Percentiles rank a stretch among this genome's conserved stretches.
These are phyloP conservation scores for Meleagris gallopavo DNA, from an alignment of 2,113 vertebrate genomes.

Conservation along the genomic window DNA sequence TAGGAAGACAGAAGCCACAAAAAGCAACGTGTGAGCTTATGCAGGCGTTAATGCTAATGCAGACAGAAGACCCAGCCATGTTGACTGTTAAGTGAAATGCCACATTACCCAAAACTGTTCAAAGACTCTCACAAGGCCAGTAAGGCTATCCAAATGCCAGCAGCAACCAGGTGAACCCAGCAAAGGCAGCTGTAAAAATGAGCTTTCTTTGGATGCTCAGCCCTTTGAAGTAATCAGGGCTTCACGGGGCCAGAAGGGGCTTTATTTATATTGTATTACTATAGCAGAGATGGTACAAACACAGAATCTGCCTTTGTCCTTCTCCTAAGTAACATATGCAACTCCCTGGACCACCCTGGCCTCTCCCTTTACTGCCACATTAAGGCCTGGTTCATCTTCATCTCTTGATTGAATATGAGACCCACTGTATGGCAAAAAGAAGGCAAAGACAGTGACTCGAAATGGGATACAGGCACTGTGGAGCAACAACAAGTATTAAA, in stretches of 20 bases:
- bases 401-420: background rate
- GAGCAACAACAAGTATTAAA: too few relatives aligned
- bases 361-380: background rate
- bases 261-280: background rate
- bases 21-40: rapidly evolving
- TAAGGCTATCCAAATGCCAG: background rate
- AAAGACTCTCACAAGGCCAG: background rate
- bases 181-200: background rate
- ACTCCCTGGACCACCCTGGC: background rate
- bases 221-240: background rate
- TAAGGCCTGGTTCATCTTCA: background rate
- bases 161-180: background rate
- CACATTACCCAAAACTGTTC: rapidly evolving
- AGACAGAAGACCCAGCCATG: background rate
- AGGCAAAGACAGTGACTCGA: too few relatives aligned
- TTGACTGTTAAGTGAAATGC: background rate
- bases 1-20: background rate
- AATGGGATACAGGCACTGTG: too few relatives aligned
- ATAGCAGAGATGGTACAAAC: background rate
- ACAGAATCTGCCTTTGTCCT: background rate
- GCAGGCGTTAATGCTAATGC: background rate
- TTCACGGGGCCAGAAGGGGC: background rate
- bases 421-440: too few relatives aligned
- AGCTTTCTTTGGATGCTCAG: background rate
- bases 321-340: background rate